Evolutionary conservation across 2,888 invertebrate species (phyloP).

Genomic region (Maniola hyperantus): DNA sequence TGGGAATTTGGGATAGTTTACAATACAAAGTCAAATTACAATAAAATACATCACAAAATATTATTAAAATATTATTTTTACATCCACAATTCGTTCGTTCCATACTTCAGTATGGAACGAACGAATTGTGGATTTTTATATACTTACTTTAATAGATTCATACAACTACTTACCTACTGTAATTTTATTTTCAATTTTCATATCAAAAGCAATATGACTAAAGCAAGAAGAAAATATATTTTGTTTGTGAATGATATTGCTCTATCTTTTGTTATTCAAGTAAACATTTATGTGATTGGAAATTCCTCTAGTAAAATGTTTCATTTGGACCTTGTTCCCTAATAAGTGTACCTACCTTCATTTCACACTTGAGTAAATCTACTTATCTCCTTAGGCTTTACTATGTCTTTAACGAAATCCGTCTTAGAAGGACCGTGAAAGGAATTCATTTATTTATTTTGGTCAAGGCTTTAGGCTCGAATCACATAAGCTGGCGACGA

Average conservation of each 20-base stretch:
- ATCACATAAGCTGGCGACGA: neutral
- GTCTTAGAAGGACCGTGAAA: conserved; percentile 51
- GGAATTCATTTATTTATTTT: conserved; percentile 71
- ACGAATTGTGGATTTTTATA: too few relatives aligned
- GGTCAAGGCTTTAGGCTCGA: conserved; percentile 42
- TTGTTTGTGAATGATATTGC: neutral
- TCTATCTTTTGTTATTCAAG: neutral
- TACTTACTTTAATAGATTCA: too few relatives aligned
- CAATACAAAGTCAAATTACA: too few relatives aligned
- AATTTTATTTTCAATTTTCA: too few relatives aligned
- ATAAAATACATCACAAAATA: too few relatives aligned
- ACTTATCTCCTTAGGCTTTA: conserved; percentile 26
- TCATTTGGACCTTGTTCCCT: neutral
- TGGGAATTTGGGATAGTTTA: too few relatives aligned
- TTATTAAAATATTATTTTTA: too few relatives aligned
- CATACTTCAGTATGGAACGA: too few relatives aligned
- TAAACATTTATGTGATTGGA: neutral
- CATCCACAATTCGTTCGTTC: too few relatives aligned
- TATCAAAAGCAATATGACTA: neutral
- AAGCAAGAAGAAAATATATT: neutral
- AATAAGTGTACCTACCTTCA: conserved; percentile 19
- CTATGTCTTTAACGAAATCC: conserved; percentile 36
- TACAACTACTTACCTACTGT: too few relatives aligned
- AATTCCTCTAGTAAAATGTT: neutral
- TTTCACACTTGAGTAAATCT: conserved; percentile 37